Evolutionary conservation across 2,888 invertebrate genomes (phyloP), one percentile per base, ranked within the genome.

Genomic region (Lasioglossum lativentre): DNA sequence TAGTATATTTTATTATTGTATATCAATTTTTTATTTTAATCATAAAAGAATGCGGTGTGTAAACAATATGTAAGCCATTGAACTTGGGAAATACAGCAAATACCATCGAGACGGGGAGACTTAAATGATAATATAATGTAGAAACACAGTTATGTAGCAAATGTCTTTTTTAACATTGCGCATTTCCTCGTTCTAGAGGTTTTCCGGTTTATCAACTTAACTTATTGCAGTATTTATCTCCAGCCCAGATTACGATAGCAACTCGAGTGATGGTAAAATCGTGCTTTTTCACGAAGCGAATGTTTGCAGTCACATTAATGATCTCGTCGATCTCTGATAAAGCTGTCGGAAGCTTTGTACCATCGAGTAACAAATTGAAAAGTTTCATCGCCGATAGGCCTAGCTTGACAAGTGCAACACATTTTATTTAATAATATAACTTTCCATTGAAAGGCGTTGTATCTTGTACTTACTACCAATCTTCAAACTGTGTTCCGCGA

Each of bases 181-280:
- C 8, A 19, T 66, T 34, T 66, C 34, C 66, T 66, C 66, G 19
- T 66, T 66, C 19, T 6, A 19, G 34, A 19, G 34, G 19, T 34
- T 66, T 66, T 66, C 66, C 66, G 16, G 19, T 34, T 66, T 66
- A 66, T 66, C 66, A 34, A 34, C 40, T 68, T 4, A 19, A 23
- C 68, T 68, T 12, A 66, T 68, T 68, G 68, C 68, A 68, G 68
- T 68, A 38, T 68, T 68, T 68, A 68, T 68, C 68, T 68, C 10
- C 23, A 68, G 68, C 1, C 38, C 38, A 68, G 68, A 38, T 68
- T 68, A 38, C 38, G 68, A 68, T 68, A 68, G 34, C 68, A 68
- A 68, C 68, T 38, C 6, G 34, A 23, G 34, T 38, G 38, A 34
- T 68, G 23, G 68, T 40, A 68, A 38, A 68, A 68, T 68, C 38